phyloP scores from a whole-genome alignment of 2,888 invertebrate species.

The Hetaerina titia region DNA sequence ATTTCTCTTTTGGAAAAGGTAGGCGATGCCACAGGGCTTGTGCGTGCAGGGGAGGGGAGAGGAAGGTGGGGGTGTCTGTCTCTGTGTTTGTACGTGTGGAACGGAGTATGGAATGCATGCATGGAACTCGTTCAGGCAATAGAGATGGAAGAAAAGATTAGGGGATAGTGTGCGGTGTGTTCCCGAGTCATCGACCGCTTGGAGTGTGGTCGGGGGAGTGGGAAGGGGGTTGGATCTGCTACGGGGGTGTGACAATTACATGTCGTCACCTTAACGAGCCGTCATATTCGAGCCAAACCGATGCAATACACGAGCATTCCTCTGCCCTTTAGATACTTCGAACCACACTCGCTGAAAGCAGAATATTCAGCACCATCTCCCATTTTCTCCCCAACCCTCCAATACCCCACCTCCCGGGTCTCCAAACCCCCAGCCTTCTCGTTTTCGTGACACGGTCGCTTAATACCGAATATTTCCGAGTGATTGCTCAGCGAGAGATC shows the following conservation, averaged over 20 bases:
- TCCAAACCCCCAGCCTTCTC: background rate
- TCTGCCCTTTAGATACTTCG: background rate
- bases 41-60: background rate
- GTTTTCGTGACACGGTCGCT: background rate
- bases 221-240: background rate
- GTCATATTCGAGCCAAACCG: background rate
- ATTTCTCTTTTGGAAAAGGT: constrained; percentile 59
- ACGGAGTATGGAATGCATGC: background rate
- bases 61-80: background rate
- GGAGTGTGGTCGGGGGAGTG: background rate
- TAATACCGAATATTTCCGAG: constrained; percentile 40
- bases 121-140: constrained; percentile 36
- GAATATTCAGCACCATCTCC: background rate
- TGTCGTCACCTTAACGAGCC: constrained; percentile 31
- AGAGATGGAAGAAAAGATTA: constrained; percentile 38
- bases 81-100: background rate
- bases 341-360: background rate
- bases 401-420: background rate
- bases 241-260: constrained; percentile 32
- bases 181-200: background rate
- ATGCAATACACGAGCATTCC: background rate
- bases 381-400: background rate
- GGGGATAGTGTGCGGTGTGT: background rate
- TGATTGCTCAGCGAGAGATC: background rate
- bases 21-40: constrained; percentile 58